Evolutionary conservation across 2,888 invertebrate genomes (phyloP), one percentile per base, ranked within the genome.

Genomic region (Cartodere bifasciata): DNA sequence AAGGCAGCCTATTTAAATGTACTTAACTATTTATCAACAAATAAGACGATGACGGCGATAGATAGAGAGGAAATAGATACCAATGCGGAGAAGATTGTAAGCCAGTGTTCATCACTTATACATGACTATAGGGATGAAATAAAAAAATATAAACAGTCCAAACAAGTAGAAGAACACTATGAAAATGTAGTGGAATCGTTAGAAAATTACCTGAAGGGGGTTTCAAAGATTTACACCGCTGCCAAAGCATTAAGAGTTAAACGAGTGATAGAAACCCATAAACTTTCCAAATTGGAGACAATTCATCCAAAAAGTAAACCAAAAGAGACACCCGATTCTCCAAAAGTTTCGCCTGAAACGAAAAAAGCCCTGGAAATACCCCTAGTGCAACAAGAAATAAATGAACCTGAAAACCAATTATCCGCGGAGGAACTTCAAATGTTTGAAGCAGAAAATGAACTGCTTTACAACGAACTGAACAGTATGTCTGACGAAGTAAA

Each of bases 401-500:
- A n/a, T n/a, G n/a, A n/a, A n/a, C n/a, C n/a, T n/a, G n/a, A n/a
- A n/a, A n/a, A n/a, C n/a, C n/a, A 76, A 35, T 55, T 88, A 1
- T 82, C 81, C 37, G 67, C 82, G 1, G 92, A 92, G 51, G 92
- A 94, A 56, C 64, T 88, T 36, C 92, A 92, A 58, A 78, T 92
- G 72, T 86, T 91, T 58, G 87, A 92, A 56, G 74, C 79, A 1
- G 95, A 95, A 63, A 95, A 95, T 59, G 71, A 80, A 32, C 80
- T 82, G 42, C 62, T 95, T 6, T 79, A 80, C 48, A 83, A 87
- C 51, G 85, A 92, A 46, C 63, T 95, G 27, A 90, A 87, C 54
- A 84, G 78, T 34, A 67, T 91, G 52, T 80, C 83, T 0, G 88
- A 91, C 49, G 94, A 95, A 63, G 87, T 94, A 1, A 78, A 76